Evolutionary conservation across 2,797 vertebrate species (phyloP).

Genomic region (Lophotriccus pileatus): DNA sequence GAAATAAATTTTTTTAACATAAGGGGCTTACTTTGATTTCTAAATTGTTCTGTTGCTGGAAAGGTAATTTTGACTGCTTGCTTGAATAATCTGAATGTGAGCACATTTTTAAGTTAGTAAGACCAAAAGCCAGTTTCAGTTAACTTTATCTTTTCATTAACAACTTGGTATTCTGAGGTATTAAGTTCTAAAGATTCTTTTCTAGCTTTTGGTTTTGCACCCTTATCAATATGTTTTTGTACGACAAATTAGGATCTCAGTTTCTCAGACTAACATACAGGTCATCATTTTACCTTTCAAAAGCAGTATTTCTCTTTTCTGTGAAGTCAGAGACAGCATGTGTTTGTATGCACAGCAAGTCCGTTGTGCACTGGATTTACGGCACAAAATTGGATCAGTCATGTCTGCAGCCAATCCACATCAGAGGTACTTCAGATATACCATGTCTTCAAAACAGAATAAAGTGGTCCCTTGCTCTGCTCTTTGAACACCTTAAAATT

Average conservation of each 20-base stretch:
- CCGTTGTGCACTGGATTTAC: not conserved
- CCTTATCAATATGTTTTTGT: not conserved
- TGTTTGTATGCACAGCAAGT: rapidly evolving
- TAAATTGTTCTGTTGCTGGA: not conserved
- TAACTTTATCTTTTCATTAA: not conserved
- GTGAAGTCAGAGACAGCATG: not conserved
- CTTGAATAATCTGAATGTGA: not conserved
- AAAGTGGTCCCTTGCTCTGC: not conserved
- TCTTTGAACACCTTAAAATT: not conserved
- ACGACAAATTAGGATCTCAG: not conserved
- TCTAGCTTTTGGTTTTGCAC: not conserved
- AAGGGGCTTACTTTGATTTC: not conserved
- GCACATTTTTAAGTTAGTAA: not conserved
- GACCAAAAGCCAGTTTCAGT: not conserved
- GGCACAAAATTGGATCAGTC: not conserved
- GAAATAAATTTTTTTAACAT: not conserved
- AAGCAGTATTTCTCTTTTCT: not conserved
- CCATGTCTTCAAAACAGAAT: not conserved
- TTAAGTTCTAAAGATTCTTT: not conserved
- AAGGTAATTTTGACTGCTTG: not conserved
- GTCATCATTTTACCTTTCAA: not conserved
- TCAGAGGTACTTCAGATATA: not conserved
- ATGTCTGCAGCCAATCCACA: not conserved
- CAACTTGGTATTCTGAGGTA: not conserved
- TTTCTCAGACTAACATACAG: not conserved